Evolutionary conservation across 2,797 vertebrate genomes (phyloP).

Genomic region (Macrochelys suwanniensis): DNA sequence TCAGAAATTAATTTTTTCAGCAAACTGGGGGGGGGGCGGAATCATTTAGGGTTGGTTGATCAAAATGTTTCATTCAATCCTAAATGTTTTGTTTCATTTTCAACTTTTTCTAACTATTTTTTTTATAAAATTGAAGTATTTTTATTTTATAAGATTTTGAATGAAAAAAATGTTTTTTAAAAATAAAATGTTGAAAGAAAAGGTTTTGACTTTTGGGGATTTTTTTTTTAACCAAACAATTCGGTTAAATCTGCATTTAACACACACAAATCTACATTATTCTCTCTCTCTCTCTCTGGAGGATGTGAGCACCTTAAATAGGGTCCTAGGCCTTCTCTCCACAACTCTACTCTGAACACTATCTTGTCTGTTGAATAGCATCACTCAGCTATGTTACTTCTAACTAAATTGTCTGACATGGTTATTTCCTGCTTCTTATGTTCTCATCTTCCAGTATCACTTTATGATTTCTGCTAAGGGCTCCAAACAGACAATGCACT

Average conservation of each 20-base stretch:
- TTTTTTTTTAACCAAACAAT: background rate
- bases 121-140: background rate
- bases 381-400: background rate
- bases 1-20: background rate
- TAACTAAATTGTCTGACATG: background rate
- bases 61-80: background rate
- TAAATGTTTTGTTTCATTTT: background rate
- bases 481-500: background rate
- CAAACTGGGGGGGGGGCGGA: background rate
- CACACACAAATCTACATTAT: too few species aligned
- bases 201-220: background rate
- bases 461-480: background rate
- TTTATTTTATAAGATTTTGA: background rate
- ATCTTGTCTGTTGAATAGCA: background rate
- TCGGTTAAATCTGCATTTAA: background rate
- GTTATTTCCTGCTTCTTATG: background rate
- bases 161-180: background rate
- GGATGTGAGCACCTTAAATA: background rate
- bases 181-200: background rate
- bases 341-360: background rate
- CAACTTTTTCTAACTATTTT: background rate
- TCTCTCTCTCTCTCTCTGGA: background rate
- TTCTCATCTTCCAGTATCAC: background rate
- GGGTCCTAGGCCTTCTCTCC: background rate
- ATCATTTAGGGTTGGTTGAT: background rate